Evolutionary conservation across 2,797 vertebrate genomes (phyloP), one percentile per base, ranked within the genome.

Genomic region (Spinus olivaceus): DNA sequence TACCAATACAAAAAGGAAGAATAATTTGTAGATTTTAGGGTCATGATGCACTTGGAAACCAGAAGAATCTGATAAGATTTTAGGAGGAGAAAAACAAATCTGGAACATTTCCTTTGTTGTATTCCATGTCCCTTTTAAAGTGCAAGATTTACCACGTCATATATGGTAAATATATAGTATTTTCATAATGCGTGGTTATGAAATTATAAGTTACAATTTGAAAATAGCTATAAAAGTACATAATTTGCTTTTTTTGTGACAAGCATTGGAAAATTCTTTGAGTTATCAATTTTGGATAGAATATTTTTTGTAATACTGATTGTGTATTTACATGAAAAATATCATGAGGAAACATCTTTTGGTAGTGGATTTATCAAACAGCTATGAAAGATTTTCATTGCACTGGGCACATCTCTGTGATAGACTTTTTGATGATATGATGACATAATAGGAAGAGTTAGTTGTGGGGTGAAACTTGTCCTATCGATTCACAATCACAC

Each of bases 181-280:
- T 91, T 65, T 72, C 89, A 70, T 87, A 81, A 28, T 6, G 2
- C 4, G 3, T 60, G 11, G 14, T 51, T 86, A 73, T n/a, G 66
- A 66, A 71, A 53, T 57, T 16, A 35, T 9, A 54, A 51, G 6
- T 25, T 49, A 70, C 28, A 60, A 24, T 14, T 89, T 15, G 35
- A 81, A 93, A 88, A 81, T 1, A 56, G 33, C 50, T 64, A 35
- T 28, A 67, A 77, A 72, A 47, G 60, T 12, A 51, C 19, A 33
- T 33, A 57, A 63, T 71, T 76, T 53, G 11, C 12, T 73, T 86
- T 57, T 54, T 57, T n/a, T 60, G 32, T 81, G 78, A 51, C 23
- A 88, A 88, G 12, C 61, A 35, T 27, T 11, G 80, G 50, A 72
- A 86, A 96, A 56, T 41, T 24, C 33, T 72, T 76, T 32, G 39